Evolutionary conservation across 37 sponge, comb jelly and placozoan species (phyloP).

Genomic region (Oscarella lobularis): DNA sequence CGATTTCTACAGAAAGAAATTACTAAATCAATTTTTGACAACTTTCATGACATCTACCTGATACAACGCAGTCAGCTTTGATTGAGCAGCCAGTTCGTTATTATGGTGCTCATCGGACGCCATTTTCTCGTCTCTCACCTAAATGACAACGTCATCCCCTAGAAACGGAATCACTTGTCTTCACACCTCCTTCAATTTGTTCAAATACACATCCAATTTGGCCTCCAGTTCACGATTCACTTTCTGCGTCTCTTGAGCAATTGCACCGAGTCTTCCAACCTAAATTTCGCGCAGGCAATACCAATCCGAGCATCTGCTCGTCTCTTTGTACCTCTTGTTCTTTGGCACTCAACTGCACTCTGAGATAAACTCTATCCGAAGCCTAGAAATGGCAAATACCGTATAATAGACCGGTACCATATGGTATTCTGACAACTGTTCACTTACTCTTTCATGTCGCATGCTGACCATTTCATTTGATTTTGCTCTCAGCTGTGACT

Average conservation of each 20-base stretch:
- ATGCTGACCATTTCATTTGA: neutral
- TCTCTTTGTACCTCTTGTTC: neutral
- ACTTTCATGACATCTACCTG: too few species aligned
- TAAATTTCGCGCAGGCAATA: too few species aligned
- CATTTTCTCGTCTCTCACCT: neutral
- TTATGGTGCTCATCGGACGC: neutral
- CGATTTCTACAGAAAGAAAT: too few species aligned
- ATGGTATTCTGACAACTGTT: neutral
- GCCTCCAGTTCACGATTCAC: neutral
- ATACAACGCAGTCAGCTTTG: neutral
- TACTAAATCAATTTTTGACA: too few species aligned
- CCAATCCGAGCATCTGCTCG: too few species aligned
- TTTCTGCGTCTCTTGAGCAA: neutral
- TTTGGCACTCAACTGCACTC: neutral
- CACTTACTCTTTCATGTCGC: neutral
- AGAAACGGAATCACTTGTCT: neutral
- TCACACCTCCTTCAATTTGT: neutral
- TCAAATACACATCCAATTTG: neutral
- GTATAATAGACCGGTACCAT: too few species aligned
- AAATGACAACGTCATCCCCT: neutral
- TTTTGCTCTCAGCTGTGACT: neutral
- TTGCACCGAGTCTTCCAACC: neutral
- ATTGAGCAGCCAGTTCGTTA: neutral
- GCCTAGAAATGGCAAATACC: too few species aligned
- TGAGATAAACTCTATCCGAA: neutral